These are phyloP conservation scores for Muricea muricata DNA, from an alignment of 92 coral and sea anemone species.

Conservation along the genomic window DNA sequence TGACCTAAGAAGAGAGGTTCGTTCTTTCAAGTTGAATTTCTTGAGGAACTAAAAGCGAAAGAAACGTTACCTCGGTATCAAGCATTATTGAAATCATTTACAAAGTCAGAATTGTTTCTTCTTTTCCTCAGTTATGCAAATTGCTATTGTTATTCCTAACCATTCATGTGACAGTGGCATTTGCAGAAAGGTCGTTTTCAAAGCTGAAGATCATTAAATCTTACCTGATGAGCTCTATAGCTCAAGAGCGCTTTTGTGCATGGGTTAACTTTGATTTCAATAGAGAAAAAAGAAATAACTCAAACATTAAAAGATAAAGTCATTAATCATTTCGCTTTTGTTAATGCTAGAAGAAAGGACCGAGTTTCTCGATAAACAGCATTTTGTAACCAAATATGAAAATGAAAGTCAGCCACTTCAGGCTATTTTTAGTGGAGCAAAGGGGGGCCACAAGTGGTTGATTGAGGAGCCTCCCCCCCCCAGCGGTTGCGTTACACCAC, in stretches of 20 bases:
- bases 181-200: constrained; percentile 2
- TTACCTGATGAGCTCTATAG: constrained; percentile 17
- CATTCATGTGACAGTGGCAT: constrained; percentile 3
- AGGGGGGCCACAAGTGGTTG: neutral
- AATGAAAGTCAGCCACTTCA: neutral
- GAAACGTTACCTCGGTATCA: constrained; percentile 9
- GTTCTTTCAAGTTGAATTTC: constrained; percentile 20
- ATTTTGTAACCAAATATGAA: neutral
- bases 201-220: constrained; percentile 12
- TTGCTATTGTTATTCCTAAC: constrained; percentile 11
- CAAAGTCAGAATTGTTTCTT: constrained; percentile 31
- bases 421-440: neutral
- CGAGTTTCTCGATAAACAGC: neutral
- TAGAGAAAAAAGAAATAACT: constrained; percentile 37
- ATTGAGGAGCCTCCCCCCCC: no score
- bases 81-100: constrained; percentile 30
- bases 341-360: constrained; percentile 18
- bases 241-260: constrained; percentile 18
- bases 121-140: constrained; percentile 10
- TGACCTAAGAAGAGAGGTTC: constrained; percentile 10
- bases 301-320: constrained; percentile 24
- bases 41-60: neutral
- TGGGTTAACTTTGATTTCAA: constrained; percentile 24
- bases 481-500: no score
- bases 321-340: constrained; percentile 19